Conservation (phyloP, 1,140 invertebrate species). For the Nephila pilipes region DNA sequence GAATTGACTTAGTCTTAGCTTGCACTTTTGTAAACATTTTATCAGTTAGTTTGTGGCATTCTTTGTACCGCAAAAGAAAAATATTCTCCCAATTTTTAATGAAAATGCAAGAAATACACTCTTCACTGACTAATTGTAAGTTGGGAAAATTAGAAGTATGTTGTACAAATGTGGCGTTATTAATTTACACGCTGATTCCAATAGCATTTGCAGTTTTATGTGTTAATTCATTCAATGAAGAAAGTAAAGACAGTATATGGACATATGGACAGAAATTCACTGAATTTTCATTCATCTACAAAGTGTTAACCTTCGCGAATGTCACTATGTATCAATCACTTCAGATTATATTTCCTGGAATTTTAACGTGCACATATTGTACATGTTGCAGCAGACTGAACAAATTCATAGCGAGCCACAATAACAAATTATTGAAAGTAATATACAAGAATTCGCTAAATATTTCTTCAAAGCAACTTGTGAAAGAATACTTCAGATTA, state of each 20-base stretch:
- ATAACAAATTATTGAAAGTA: not conserved
- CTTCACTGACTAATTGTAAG: not conserved
- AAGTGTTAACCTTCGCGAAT: not conserved
- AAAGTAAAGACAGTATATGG: not conserved
- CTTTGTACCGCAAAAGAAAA: not conserved
- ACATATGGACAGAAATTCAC: slow-evolving; percentile 17
- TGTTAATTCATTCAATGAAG: not conserved
- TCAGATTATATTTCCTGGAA: slow-evolving; percentile 7
- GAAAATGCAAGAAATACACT: not conserved
- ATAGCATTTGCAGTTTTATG: not conserved
- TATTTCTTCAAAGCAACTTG: not conserved
- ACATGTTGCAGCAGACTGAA: not conserved
- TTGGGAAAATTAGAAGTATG: too few relatives aligned
- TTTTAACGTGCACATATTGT: slow-evolving; percentile 11
- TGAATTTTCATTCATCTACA: not conserved
- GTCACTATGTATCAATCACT: not conserved
- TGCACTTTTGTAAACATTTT: slow-evolving; percentile 5
- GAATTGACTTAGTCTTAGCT: slow-evolving; percentile 35
- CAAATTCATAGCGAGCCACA: not conserved
- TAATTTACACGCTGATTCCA: too few relatives aligned
- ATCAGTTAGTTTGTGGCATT: slow-evolving; percentile 23
- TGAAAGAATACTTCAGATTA: not conserved
- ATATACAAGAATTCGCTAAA: too few relatives aligned
- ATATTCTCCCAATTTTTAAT: not conserved
- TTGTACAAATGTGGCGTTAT: too few relatives aligned